These are phyloP conservation scores for Drosophila siamana DNA, from an alignment of 2,888 invertebrate genomes.

Conservation along the genomic window DNA sequence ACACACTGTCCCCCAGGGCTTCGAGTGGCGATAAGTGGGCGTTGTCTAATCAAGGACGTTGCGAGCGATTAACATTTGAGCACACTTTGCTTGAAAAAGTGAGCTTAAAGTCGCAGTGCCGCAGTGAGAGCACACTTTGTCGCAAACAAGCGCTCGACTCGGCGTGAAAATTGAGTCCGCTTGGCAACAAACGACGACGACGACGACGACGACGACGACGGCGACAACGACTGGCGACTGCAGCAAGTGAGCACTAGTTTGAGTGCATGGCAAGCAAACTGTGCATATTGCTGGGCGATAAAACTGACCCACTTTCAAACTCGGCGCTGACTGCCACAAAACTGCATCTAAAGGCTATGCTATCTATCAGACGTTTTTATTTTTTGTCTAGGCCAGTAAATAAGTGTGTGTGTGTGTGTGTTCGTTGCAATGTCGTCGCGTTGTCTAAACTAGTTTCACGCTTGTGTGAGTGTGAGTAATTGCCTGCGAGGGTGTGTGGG, in stretches of 20 bases:
- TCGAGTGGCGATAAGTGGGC: conserved; percentile 12
- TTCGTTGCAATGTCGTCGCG: conserved; percentile 23
- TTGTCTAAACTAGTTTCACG: conserved; percentile 32
- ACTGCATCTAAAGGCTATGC: conserved; percentile 49
- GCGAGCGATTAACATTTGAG: background rate
- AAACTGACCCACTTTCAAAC: conserved; percentile 75
- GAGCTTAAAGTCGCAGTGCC: background rate
- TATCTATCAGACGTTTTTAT: conserved; percentile 1
- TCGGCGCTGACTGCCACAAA: conserved; percentile 20
- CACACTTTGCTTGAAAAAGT: background rate
- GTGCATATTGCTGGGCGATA: conserved; percentile 60
- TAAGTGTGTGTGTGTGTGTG: conserved; percentile 6
- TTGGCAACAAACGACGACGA: conserved; percentile 57
- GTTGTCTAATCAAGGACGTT: conserved; percentile 38
- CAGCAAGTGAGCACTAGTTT: conserved; percentile 32
- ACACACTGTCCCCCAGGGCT: conserved; percentile 28
- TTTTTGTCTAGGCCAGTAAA: conserved; percentile 54
- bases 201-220: conserved; percentile 20
- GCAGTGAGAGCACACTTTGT: conserved; percentile 14
- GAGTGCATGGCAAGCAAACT: conserved; percentile 28
- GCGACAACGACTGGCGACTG: background rate
- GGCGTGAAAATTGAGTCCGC: conserved; percentile 59
- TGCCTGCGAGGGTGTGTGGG: background rate
- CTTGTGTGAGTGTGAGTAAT: background rate
- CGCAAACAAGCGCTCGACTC: conserved; percentile 16